A percentile compares a stretch with the other conserved stretches of the same genome.
Conservation (phyloP, 2,113 vertebrate species). For the Datnioides undecimradiatus region DNA sequence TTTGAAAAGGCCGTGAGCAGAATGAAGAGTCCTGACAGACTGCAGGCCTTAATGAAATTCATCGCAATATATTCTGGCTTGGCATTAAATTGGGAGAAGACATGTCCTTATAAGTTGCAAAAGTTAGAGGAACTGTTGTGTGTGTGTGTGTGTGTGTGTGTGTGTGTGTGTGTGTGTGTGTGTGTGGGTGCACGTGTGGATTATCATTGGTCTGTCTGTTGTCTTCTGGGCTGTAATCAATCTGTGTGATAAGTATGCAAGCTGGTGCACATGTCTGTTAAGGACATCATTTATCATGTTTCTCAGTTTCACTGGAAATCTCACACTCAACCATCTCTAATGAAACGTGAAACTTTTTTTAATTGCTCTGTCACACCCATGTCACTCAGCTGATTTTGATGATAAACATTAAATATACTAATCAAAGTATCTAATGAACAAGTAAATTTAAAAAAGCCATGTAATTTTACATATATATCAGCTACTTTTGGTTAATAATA, state of each 20-base stretch:
- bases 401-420: neutral
- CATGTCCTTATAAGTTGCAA: conserved; percentile 24
- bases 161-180: neutral
- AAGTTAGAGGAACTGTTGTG: conserved; percentile 25
- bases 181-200: neutral
- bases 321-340: conserved; percentile 2
- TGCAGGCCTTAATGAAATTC: conserved; percentile 53
- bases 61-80: conserved; percentile 47
- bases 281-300: conserved; percentile 18
- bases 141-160: conserved; percentile 25
- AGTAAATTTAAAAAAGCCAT: neutral
- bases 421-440: neutral
- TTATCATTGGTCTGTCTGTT: neutral
- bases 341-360: conserved; percentile 2
- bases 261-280: neutral
- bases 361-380: neutral
- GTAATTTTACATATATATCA: neutral
- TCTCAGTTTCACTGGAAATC: conserved; percentile 6
- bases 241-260: conserved; percentile 15
- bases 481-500: too few relatives aligned
- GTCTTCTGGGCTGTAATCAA: neutral
- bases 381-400: too few relatives aligned
- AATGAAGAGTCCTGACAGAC: conserved; percentile 51
- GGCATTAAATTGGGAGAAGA: conserved; percentile 47
- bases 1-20: conserved; percentile 55